Base-by-base conservation (phyloP, 1,140 invertebrate genomes). In the Aphelinus certus region DNA sequence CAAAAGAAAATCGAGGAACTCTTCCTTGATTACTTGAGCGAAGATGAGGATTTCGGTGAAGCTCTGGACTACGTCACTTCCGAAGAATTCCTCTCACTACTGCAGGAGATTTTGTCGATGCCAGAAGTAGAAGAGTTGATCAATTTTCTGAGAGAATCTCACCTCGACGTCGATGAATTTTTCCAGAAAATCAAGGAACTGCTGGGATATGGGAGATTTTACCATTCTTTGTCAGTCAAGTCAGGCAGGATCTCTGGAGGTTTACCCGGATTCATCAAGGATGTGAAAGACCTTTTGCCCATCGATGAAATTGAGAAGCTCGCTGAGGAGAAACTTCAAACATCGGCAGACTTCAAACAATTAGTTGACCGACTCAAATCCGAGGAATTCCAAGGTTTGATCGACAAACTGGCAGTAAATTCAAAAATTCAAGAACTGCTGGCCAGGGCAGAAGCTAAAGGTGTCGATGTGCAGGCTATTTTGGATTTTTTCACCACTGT, bases 11-110 rank as follows among this genome's bases (percentile, higher is more conserved):
- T 83, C 1, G 45, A 66, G 10, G 43, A 56, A 2, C 57, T 84
- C 7, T 65, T 80, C 3, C 65, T 73, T 6, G 62, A 80, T 48
- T 83, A 83, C 53, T 43, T 82, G 5, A 26, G 5, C 5, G 64
- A 79, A 3, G 79, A 81, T 72, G 45, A 58, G 45, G 71, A 78
- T 76, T 79, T 82, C 58, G 75, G 77, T 7, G 73, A 72, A 45
- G 65, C 72, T 63, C 1, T 78, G 9, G 60, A 77, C 60, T 80
- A 77, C 58, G 3, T 80, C 6, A 53, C 73, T 60, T 77, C 79
- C 0, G 79, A 80, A 7, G 75, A 80, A 43, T 82, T 81, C 55
- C 70, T 77, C 42, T 57, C 66, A 7, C 43, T 83, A 7, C 48
- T 83, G 5, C 45, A 51, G 2, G 72, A 74, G 26, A 58, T 81